Conservation (phyloP, 2,888 invertebrate species). For the Scaptomyza reducta region DNA sequence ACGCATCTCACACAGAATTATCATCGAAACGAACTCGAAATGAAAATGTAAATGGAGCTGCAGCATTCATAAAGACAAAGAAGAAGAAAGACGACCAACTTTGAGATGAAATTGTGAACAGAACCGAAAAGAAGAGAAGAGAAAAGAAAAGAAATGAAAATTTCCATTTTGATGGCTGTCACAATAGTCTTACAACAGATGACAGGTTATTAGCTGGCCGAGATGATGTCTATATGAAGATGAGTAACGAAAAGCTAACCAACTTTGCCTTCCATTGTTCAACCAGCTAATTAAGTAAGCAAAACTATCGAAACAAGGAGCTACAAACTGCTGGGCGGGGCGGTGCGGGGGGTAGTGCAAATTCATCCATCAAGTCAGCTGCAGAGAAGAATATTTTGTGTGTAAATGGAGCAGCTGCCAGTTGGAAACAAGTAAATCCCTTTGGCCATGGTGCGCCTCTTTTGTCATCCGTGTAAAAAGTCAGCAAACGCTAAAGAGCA, state of each 20-base stretch:
- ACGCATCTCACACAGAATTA: constrained; percentile 53
- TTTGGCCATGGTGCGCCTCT: constrained; percentile 15
- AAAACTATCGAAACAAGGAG: constrained; percentile 39
- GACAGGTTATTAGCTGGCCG: constrained; percentile 67
- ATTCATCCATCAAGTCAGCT: constrained; percentile 31
- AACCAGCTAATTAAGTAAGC: constrained; percentile 46
- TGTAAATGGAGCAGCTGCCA: constrained; percentile 60
- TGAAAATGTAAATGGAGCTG: constrained; percentile 46
- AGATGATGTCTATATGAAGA: constrained; percentile 9
- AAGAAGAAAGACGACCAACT: constrained; percentile 50
- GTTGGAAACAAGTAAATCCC: constrained; percentile 32
- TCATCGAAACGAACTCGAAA: constrained; percentile 63
- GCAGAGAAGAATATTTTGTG: constrained; percentile 21
- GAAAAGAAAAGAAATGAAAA: constrained; percentile 12
- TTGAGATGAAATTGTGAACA: constrained; percentile 45
- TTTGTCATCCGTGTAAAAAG: constrained; percentile 51
- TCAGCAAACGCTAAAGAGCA: constrained; percentile 78
- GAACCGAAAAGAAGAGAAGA: constrained; percentile 40
- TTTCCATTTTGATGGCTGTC: constrained; percentile 49
- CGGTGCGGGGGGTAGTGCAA: not conserved
- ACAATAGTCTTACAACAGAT: constrained; percentile 48
- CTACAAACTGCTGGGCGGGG: constrained; percentile 1
- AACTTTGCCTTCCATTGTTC: constrained; percentile 13
- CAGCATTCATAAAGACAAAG: constrained; percentile 31
- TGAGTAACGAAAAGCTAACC: constrained; percentile 11